phyloP scores from a whole-genome alignment of 2,797 vertebrate species.

The Chromobotia macracanthus region DNA sequence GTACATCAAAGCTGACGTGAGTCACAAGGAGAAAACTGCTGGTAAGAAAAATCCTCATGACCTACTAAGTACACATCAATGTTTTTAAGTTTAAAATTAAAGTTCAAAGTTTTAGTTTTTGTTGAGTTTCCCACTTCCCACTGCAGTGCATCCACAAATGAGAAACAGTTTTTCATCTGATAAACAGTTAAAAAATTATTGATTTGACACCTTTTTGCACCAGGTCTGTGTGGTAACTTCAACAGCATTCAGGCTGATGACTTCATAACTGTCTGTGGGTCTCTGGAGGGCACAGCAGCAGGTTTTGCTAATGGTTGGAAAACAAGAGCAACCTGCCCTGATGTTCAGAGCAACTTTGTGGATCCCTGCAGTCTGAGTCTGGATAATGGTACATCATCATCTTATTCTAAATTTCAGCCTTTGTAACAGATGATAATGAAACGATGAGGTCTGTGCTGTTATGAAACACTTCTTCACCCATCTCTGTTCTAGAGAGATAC shows the following conservation, averaged over 20 bases:
- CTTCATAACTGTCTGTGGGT: constrained; percentile 69
- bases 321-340: constrained; percentile 65
- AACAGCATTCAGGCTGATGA: constrained; percentile 75
- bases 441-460: neutral
- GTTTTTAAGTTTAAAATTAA: too few relatives aligned
- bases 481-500: constrained; percentile 77
- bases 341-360: constrained; percentile 67
- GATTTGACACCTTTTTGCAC: neutral
- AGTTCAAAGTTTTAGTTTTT: neutral
- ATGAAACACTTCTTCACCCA: neutral
- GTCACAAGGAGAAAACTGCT: constrained; percentile 72
- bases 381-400: constrained; percentile 67
- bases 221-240: constrained; percentile 78
- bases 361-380: constrained; percentile 74
- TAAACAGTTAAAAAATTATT: neutral
- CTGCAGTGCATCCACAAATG: neutral
- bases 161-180: neutral
- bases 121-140: too few relatives aligned
- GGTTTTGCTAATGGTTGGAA: constrained; percentile 78
- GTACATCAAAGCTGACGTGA: constrained; percentile 71
- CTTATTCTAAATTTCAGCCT: neutral
- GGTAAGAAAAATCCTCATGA: constrained; percentile 70
- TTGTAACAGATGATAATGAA: neutral
- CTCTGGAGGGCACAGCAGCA: constrained; percentile 69
- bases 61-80: neutral